Evolutionary conservation across 2,113 vertebrate species (phyloP).

Genomic region (Myotis yumanensis): DNA sequence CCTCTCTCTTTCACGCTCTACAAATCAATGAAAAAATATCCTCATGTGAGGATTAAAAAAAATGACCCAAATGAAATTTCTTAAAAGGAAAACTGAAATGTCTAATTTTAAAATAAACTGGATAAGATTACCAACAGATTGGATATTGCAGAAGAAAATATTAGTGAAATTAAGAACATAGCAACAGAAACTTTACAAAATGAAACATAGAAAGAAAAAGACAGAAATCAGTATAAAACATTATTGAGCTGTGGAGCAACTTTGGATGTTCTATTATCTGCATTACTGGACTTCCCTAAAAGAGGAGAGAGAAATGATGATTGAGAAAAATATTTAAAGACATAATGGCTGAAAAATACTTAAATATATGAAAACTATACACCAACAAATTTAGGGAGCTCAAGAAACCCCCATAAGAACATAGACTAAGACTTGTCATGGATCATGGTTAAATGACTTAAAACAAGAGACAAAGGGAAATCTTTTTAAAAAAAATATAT

Average conservation of each 20-base stretch:
- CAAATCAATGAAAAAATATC: too few species aligned
- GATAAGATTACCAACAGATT: not conserved
- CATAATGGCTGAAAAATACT: not conserved
- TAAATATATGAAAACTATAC: not conserved
- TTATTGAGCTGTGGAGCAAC: not conserved
- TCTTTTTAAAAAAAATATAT: not conserved
- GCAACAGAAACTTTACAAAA: not conserved
- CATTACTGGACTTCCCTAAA: not conserved
- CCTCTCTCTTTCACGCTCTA: too few species aligned
- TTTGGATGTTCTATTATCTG: not conserved
- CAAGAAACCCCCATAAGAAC: not conserved
- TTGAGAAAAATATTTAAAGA: not conserved
- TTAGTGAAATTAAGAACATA: not conserved
- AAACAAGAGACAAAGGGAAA: not conserved
- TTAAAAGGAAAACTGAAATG: not conserved
- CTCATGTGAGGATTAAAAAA: not conserved
- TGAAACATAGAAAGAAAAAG: not conserved
- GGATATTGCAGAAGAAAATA: not conserved
- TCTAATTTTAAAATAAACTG: not conserved
- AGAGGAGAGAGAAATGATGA: not conserved
- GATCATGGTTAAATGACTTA: not conserved
- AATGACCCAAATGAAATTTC: not conserved
- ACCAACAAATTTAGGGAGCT: not conserved
- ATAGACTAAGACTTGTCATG: not conserved
- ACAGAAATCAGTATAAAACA: not conserved